phyloP scores from a whole-genome alignment of 2,888 invertebrate species.

The Zaprionus bogoriensis region DNA sequence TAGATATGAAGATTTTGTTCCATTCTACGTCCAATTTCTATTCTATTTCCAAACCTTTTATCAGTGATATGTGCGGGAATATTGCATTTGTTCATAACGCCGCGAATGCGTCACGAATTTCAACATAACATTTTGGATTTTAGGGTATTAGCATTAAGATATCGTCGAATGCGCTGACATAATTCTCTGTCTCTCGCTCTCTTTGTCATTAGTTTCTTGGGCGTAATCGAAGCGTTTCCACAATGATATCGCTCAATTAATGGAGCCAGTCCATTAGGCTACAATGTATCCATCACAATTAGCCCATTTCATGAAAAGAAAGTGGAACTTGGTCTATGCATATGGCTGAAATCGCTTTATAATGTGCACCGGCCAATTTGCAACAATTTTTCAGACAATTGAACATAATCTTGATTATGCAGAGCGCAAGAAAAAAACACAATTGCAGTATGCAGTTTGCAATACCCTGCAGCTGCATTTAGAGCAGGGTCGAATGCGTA shows the following conservation, averaged over 20 bases:
- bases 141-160: constrained; percentile 13
- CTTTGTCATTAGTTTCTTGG: neutral
- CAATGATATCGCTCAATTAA: constrained; percentile 24
- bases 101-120: constrained; percentile 17
- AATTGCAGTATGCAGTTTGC: constrained; percentile 36
- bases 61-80: neutral
- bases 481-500: neutral
- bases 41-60: neutral
- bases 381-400: constrained; percentile 76
- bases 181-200: too few relatives aligned
- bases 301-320: constrained; percentile 61
- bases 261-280: constrained; percentile 35
- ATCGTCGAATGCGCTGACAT: constrained; percentile 1
- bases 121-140: neutral
- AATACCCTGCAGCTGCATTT: constrained; percentile 28
- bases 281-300: constrained; percentile 66
- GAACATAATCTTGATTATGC: constrained; percentile 74
- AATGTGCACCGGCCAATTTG: constrained; percentile 69
- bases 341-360: constrained; percentile 65
- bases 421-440: constrained; percentile 24
- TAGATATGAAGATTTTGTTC: neutral
- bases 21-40: neutral
- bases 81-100: constrained; percentile 1
- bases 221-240: constrained; percentile 3
- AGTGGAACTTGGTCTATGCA: constrained; percentile 68